Evolutionary conservation across 2,888 invertebrate genomes (phyloP), one percentile per base, ranked within the genome.

Genomic region (Molorchus minor): DNA sequence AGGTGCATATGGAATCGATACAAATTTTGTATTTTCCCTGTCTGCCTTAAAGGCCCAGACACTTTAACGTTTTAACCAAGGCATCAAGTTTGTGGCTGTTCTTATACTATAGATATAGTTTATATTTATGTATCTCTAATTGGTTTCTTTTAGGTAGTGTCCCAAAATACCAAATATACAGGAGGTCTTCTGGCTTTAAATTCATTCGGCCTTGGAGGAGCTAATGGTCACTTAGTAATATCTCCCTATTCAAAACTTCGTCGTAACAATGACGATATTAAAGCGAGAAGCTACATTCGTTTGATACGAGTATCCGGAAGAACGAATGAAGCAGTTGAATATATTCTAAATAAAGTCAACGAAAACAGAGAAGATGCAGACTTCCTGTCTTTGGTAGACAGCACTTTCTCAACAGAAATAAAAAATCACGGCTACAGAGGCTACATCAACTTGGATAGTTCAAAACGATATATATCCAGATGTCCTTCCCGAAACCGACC

Each of bases 391-490:
- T 81, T 94, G 53, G 79, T 96, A 49, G 88, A 90, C 73, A 86
- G 87, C 71, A 85, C 91, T 55, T 88, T 90, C 75, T 81, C 84
- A 25, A 82, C 81, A 44, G 85, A 87, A 69, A 86, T 92, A 61
- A 81, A 86, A 29, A 87, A 91, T 0, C 93, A 94, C 80, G 82
- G 86, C 20, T 88, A 85, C 81, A 87, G 95, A 72, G 96, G 96
- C 1, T 95, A 86, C 81, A 82, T 10, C 7, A 21, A 43, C n/a
- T 29, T 46, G 15, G 56, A 58, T 4, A 38, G 36, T 1, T 19
- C 13, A 17, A 29, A 30, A 16, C 15, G 2, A 2, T 5, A 1
- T 2, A 25, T 47, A 41, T 38, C 46, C 10, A 52, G 36, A 20
- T 53, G 21, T 10, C 25, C 30, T 17, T 8, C 33, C 2, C 38